These are phyloP conservation scores for Ctenosaura bakeri DNA, from an alignment of 2,797 vertebrate species.

Conservation along the genomic window DNA sequence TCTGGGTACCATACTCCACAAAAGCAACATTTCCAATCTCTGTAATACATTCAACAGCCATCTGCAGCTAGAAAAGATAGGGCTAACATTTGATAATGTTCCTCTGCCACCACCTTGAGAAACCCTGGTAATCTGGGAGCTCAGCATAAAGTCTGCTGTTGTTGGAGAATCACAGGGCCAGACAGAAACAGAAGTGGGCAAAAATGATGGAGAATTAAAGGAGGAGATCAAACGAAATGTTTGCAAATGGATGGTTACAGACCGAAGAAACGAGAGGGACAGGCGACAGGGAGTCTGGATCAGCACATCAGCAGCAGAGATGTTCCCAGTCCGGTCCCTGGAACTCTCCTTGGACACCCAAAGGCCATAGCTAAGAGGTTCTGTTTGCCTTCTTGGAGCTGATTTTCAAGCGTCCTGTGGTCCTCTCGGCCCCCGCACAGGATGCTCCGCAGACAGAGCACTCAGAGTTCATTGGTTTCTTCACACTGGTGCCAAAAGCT, in stretches of 20 bases:
- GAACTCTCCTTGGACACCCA: not conserved
- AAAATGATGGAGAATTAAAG: not conserved
- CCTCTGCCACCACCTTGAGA: not conserved
- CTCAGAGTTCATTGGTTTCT: slow-evolving; percentile 6
- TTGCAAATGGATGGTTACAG: not conserved
- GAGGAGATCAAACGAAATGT: not conserved
- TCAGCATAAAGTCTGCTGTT: not conserved
- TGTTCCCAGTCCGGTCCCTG: not conserved
- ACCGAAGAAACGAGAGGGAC: not conserved
- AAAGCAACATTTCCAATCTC: too few relatives aligned
- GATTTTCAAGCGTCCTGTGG: not conserved
- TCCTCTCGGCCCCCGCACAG: slow-evolving; percentile 16
- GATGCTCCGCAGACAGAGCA: slow-evolving; percentile 22
- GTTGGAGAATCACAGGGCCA: not conserved
- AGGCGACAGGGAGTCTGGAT: not conserved
- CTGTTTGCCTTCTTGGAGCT: not conserved
- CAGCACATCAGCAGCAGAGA: not conserved
- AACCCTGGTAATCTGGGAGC: not conserved
- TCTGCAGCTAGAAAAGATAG: too few relatives aligned
- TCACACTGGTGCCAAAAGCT: not conserved
- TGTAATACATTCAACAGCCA: too few relatives aligned
- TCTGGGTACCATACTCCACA: too few relatives aligned
- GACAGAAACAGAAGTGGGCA: not conserved
- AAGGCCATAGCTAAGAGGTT: not conserved
- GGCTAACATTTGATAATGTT: not conserved